A percentile compares a stretch with the other conserved stretches of the same genome.
Evolutionary conservation across 1,140 invertebrate genomes (phyloP).

Genomic region (Odontomachus brunneus): DNA sequence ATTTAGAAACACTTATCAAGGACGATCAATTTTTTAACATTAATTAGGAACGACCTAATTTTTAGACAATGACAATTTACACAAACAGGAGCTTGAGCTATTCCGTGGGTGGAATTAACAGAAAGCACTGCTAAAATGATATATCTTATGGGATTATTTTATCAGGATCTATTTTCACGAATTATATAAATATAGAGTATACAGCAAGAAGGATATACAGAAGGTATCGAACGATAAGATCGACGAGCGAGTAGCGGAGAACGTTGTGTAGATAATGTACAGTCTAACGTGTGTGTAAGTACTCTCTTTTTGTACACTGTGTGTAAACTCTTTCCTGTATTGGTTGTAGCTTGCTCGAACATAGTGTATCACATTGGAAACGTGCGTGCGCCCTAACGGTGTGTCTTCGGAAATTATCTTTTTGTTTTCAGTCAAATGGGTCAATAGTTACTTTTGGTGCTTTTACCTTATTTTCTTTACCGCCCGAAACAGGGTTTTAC

Average conservation of each 20-base stretch:
- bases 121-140: slow-evolving; percentile 7
- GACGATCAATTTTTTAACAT: slow-evolving; percentile 25
- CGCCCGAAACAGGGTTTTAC: background rate
- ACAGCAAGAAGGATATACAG: slow-evolving; percentile 7
- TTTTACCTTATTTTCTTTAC: background rate
- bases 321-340: slow-evolving; percentile 10
- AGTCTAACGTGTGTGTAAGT: background rate
- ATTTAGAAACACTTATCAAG: slow-evolving; percentile 1
- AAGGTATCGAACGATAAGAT: background rate
- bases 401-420: slow-evolving; percentile 13
- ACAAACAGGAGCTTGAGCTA: background rate
- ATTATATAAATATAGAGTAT: too few species aligned
- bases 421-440: background rate
- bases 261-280: too few species aligned
- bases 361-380: slow-evolving; percentile 6
- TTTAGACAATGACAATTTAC: background rate
- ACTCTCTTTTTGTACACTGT: background rate
- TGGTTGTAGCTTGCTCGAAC: background rate
- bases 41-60: slow-evolving; percentile 3
- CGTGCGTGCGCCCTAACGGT: background rate
- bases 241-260: background rate
- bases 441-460: background rate
- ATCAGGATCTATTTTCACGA: background rate
- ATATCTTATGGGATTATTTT: slow-evolving; percentile 20
- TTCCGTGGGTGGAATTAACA: background rate